Percentiles rank a stretch among this genome's conserved stretches.
These are phyloP conservation scores for Lepidocyrtoides sp. DNA, from an alignment of 2,888 invertebrate species.

Conservation along the genomic window DNA sequence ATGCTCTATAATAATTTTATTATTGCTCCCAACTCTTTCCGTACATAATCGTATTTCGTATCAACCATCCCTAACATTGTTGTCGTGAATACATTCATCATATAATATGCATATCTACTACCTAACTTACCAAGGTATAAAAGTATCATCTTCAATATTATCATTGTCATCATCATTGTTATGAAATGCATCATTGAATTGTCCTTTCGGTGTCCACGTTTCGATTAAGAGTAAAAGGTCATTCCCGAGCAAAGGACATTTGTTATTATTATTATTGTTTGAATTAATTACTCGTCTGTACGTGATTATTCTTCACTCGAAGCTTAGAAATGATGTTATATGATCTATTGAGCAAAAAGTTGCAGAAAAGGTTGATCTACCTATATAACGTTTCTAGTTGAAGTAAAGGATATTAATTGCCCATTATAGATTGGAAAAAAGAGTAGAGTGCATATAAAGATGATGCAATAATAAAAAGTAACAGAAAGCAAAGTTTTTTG, in stretches of 20 bases:
- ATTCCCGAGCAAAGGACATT: background rate
- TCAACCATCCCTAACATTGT: too few species aligned
- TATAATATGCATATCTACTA: too few species aligned
- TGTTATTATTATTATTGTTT: background rate
- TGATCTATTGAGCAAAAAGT: background rate
- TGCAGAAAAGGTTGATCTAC: background rate
- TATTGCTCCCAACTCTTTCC: conserved; percentile 65
- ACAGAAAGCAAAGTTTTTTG: background rate
- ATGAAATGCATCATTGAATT: conserved; percentile 26
- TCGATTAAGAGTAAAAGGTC: conserved; percentile 33
- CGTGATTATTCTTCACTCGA: background rate
- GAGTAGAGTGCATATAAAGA: background rate
- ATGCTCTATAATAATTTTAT: background rate
- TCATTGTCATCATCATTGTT: too few species aligned
- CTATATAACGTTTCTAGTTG: background rate
- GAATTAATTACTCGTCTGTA: conserved; percentile 38
- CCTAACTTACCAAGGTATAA: too few species aligned
- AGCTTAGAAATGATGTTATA: background rate
- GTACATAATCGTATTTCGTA: too few species aligned
- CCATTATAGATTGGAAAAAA: background rate
- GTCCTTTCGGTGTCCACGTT: conserved; percentile 30
- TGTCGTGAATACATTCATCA: too few species aligned
- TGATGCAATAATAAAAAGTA: background rate
- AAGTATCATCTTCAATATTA: too few species aligned
- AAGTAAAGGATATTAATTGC: conserved; percentile 13